A percentile compares a stretch with the other conserved stretches of the same genome.
Conservation (phyloP, 2,113 vertebrate genomes). For the Sylvietta virens region DNA sequence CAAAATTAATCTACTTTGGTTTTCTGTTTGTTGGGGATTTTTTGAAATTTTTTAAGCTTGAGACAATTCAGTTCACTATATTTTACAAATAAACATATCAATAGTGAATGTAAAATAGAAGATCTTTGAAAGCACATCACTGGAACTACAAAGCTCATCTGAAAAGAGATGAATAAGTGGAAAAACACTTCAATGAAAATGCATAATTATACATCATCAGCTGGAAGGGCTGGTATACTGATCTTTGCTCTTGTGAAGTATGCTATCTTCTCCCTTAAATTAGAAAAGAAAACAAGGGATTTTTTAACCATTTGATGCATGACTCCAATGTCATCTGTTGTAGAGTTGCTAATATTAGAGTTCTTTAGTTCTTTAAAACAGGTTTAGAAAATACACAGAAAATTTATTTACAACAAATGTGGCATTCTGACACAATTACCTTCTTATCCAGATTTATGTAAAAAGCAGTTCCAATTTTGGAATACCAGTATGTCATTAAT, state of each 20-base stretch:
- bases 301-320: neutral
- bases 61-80: conserved; percentile 56
- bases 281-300: neutral
- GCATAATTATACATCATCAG: conserved; percentile 77
- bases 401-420: neutral
- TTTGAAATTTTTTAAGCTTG: conserved; percentile 28
- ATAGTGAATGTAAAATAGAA: conserved; percentile 52
- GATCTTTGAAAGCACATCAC: conserved; percentile 50
- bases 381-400: neutral
- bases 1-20: conserved; percentile 68
- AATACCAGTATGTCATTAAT: neutral
- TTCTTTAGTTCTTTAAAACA: neutral
- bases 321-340: neutral
- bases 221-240: conserved; percentile 79
- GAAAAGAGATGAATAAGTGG: conserved; percentile 36
- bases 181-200: conserved; percentile 24
- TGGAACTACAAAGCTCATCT: conserved; percentile 58
- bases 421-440: neutral
- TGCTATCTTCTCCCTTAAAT: conserved; percentile 82
- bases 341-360: neutral
- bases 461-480: neutral
- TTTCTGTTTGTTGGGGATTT: neutral
- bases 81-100: conserved; percentile 66
- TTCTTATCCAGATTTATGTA: neutral
- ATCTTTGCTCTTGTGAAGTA: conserved; percentile 85